Evolutionary conservation across 2,113 vertebrate species (phyloP), one percentile per base, ranked within the genome.

Genomic region (Phocoena phocoena): DNA sequence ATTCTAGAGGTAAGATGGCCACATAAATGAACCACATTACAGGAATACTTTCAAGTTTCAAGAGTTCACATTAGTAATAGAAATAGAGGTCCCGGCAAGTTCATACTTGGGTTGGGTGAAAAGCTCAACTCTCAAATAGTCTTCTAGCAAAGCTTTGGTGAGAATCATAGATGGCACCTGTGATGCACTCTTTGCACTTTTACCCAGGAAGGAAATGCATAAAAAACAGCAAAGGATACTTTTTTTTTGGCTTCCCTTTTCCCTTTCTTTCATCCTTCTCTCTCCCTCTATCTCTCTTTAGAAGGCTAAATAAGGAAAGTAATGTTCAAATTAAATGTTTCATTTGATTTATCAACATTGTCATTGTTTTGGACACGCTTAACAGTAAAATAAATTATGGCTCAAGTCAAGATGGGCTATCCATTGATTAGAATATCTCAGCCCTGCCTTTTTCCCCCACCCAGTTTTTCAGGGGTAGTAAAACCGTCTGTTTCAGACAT

Each of bases 41-140:
- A 74, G 71, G 93, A 95, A 89, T 41, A 68, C 47, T 94, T 96
- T 93, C 71, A 62, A 18, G 84, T 86, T 95, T 91, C 67, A 88
- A 97, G 88, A 95, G 50, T 94, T 86, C 65, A 3, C n/a, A 71
- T 97, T 38, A 63, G 47, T 84, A 77, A 63, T 18, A 88, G 86
- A 96, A 44, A 58, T 5, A 28, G 77, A 89, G 79, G 12, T 41
- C 62, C 68, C 67, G 84, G 63, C 44, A 88, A 91, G 83, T 79
- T 73, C 53, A 28, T 44, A 47, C 33, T 41, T 92, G 83, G 70
- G 55, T 60, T 95, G 2, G 12, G 62, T 33, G 67, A 58, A 77
- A 90, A 82, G 14, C 50, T 79, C n/a, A 33, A 8, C 50, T 71
- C 55, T 58, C 63, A 83, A 50, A 77, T 0, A 82, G 53, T 26